Evolutionary conservation across 1,140 invertebrate genomes (phyloP), one percentile per base, ranked within the genome.

Genomic region (Drosophila equinoxialis): DNA sequence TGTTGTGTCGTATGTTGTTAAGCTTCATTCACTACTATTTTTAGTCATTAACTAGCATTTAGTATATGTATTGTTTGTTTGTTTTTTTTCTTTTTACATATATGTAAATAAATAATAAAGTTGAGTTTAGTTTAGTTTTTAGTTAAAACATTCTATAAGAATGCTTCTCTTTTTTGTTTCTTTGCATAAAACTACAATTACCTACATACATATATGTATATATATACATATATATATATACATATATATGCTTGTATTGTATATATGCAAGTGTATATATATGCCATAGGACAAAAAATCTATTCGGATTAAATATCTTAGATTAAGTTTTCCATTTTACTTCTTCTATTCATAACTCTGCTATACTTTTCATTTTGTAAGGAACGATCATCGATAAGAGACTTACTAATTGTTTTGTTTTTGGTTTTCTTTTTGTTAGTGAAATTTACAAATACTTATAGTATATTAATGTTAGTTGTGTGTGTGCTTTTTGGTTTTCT

Each of bases 371-470:
- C 57, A 59, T 90, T 81, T 51, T 51, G 45, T 84, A 89, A 89
- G 84, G 84, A 89, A 89, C 84, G 84, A 89, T 89, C 85, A 90
- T 89, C 84, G 84, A 89, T 89, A 89, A 89, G 84, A 89, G 84
- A 89, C 85, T 89, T 90, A 68, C 57, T 59, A 89, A 77, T 84
- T 81, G 68, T 8, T 39, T 72, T 74, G 1, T 90, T 74, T 81
- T 26, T 26, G 23, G 23, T 26, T 26, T 26, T 26, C 23, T 89
- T 78, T 89, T 78, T 81, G 77, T 73, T 89, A 71, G 80, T 78
- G 87, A 89, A 85, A 55, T 64, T 69, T 69, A 59, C 39, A 59
- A 67, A 58, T 64, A 68, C 67, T 74, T 59, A 30, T 30, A 58
- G 58, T 37, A 23, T 48, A 23, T 71, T 39, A 69, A 66, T 62